These are phyloP conservation scores for Phyllostomus hastatus DNA, from an alignment of 2,113 vertebrate genomes.

Conservation along the genomic window DNA sequence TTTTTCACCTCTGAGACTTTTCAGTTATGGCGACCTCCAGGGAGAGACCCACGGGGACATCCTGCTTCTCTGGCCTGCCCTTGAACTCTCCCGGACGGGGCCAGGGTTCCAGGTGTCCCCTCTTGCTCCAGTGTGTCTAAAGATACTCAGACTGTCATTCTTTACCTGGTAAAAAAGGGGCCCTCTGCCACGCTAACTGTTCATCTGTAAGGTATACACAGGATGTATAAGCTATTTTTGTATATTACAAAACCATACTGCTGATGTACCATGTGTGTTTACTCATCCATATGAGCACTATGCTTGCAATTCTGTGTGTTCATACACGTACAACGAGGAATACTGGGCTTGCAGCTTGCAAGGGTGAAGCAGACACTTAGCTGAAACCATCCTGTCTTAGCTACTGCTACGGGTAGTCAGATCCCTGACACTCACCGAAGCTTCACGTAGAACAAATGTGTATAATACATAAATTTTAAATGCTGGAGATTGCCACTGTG, in stretches of 20 bases:
- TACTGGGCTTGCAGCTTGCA: not conserved
- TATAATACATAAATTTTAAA: not conserved
- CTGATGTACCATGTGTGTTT: not conserved
- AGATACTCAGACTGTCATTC: constrained; percentile 13
- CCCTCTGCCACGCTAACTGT: not conserved
- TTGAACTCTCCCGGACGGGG: not conserved
- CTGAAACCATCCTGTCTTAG: not conserved
- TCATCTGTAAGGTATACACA: constrained; percentile 6
- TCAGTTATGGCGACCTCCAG: not conserved
- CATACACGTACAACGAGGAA: not conserved
- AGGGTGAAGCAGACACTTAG: not conserved
- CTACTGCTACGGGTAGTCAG: not conserved
- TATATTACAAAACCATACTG: not conserved
- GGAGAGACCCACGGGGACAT: not conserved
- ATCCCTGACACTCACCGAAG: not conserved
- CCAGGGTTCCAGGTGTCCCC: not conserved
- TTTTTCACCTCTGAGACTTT: not conserved
- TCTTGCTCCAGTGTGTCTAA: not conserved
- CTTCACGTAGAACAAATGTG: not conserved
- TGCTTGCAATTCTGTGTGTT: not conserved
- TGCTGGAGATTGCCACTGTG: not conserved
- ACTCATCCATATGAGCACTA: not conserved
- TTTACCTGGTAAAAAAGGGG: constrained; percentile 20
- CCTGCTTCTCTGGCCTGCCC: not conserved
- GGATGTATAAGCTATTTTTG: constrained; percentile 6